A percentile compares a stretch with the other conserved stretches of the same genome.
These are phyloP conservation scores for Apus apus DNA, from an alignment of 2,113 vertebrate genomes.

Conservation along the genomic window DNA sequence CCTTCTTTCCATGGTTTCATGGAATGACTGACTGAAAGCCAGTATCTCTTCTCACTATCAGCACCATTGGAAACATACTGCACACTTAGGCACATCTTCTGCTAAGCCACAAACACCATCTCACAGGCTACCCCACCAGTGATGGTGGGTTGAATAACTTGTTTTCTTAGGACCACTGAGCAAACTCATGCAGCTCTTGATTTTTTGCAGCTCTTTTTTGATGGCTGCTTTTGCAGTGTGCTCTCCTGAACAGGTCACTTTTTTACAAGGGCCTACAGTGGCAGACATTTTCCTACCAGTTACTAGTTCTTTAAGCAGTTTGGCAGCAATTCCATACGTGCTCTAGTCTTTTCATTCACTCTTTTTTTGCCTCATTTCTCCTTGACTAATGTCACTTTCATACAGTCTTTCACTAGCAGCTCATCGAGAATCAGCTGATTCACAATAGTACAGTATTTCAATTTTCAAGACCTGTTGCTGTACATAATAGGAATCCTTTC, in stretches of 20 bases:
- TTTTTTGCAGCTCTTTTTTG: not conserved
- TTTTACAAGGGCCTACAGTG: not conserved
- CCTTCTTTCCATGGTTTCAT: not conserved
- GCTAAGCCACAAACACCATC: not conserved
- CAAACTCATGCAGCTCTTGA: not conserved
- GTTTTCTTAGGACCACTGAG: not conserved
- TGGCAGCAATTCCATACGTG: not conserved
- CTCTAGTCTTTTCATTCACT: not conserved
- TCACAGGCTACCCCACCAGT: not conserved
- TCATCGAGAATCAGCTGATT: not conserved
- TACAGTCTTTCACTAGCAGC: not conserved
- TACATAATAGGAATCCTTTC: slow-evolving; percentile 24
- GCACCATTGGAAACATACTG: not conserved
- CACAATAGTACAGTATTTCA: not conserved
- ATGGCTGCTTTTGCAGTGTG: not conserved
- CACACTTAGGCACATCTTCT: not conserved
- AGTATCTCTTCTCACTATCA: not conserved
- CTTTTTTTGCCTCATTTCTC: not conserved
- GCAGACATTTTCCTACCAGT: not conserved
- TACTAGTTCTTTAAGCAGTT: not conserved
- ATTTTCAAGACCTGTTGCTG: slow-evolving; percentile 18
- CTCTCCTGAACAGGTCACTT: not conserved
- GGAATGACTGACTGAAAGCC: not conserved
- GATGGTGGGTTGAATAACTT: not conserved
- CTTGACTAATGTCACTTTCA: not conserved